phyloP scores from a whole-genome alignment of 2,113 vertebrate genomes.

The Chamaetylas fuelleborni region DNA sequence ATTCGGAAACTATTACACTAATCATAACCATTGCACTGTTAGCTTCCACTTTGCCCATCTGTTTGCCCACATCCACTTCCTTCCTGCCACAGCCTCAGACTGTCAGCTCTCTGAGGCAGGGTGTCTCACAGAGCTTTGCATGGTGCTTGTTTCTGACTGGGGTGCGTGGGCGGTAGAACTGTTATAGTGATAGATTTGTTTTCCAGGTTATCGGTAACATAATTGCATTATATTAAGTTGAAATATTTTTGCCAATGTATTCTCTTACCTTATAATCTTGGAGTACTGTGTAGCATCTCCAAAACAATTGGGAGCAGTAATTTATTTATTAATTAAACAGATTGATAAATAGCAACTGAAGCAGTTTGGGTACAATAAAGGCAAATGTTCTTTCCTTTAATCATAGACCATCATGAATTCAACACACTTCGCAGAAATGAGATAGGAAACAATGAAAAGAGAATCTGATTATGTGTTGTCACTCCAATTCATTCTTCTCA shows the following conservation, averaged over 20 bases:
- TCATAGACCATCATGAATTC: neutral
- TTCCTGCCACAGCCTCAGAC: neutral
- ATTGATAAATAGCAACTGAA: neutral
- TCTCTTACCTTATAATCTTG: neutral
- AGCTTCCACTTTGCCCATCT: neutral
- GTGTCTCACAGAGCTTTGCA: neutral
- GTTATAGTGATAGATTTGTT: neutral
- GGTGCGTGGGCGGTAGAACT: neutral
- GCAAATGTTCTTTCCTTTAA: neutral
- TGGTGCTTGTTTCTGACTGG: neutral
- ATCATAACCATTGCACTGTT: conserved; percentile 25
- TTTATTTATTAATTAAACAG: neutral
- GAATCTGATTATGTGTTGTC: neutral
- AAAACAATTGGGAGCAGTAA: neutral
- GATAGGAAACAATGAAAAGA: neutral
- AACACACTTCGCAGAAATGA: neutral
- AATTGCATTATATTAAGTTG: neutral
- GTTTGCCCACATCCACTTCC: neutral
- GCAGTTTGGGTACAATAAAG: neutral
- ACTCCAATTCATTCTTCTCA: neutral
- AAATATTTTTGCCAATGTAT: neutral
- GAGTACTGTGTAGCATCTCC: neutral
- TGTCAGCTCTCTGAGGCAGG: neutral
- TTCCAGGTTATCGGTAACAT: neutral
- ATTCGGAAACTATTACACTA: neutral